Percentiles rank a stretch among this genome's conserved stretches.
phyloP scores from a whole-genome alignment of 2,888 invertebrate species.

The Brachypalpus laphriformis region DNA sequence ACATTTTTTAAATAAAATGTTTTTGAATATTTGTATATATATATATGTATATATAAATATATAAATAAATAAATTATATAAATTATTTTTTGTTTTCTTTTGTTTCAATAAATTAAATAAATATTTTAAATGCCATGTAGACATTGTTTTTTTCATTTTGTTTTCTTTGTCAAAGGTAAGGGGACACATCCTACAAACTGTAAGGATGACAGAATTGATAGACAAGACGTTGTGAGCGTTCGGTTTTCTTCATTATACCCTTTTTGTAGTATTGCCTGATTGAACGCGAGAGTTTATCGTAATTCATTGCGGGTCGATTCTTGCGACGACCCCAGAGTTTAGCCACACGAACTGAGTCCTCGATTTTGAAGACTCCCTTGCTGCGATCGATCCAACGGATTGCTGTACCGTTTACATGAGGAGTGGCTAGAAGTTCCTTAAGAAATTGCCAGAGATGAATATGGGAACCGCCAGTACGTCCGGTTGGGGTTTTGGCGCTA shows the following conservation, averaged over 20 bases:
- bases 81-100: conserved; percentile 36
- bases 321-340: conserved; percentile 98
- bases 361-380: conserved; percentile 99
- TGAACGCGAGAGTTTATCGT: conserved; percentile 98
- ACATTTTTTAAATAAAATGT: conserved; percentile 46
- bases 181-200: conserved; percentile 85
- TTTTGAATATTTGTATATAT: conserved; percentile 24
- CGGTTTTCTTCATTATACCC: conserved; percentile 99
- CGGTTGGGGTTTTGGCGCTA: conserved; percentile 75
- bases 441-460: conserved; percentile 99
- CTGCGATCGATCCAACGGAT: conserved; percentile 98
- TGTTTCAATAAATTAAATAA: conserved; percentile 70
- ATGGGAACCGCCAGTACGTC: conserved; percentile 89
- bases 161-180: not conserved
- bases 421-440: conserved; percentile 95
- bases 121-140: conserved; percentile 54
- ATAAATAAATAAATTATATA: conserved; percentile 74
- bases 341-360: conserved; percentile 98
- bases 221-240: conserved; percentile 97
- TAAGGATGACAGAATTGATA: conserved; percentile 99
- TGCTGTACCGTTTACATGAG: conserved; percentile 94
- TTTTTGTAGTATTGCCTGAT: conserved; percentile 99
- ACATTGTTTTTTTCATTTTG: not conserved
- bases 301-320: conserved; percentile 99
- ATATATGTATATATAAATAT: conserved; percentile 65